Evolutionary conservation across 2,113 vertebrate genomes (phyloP).

Genomic region (Scophthalmus maximus): DNA sequence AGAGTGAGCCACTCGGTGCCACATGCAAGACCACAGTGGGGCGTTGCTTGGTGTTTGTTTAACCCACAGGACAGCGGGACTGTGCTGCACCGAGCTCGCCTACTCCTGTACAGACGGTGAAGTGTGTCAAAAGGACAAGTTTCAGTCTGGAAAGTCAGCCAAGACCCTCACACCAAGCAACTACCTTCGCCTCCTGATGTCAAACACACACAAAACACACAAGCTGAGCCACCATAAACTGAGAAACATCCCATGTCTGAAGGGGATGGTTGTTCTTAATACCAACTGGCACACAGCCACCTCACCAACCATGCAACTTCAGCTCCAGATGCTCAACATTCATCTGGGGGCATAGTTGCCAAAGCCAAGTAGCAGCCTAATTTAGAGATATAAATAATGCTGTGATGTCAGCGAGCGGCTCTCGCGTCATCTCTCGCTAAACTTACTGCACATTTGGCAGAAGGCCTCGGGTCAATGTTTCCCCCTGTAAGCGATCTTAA

Average conservation of each 20-base stretch:
- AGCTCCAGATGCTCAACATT: conserved; percentile 36
- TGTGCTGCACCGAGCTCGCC: conserved; percentile 28
- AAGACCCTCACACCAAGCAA: conserved; percentile 19
- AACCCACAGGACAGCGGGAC: conserved; percentile 67
- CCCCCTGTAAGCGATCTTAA: not conserved
- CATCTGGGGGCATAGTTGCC: not conserved
- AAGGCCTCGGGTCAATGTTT: conserved; percentile 11
- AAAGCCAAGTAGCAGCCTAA: conserved; percentile 34
- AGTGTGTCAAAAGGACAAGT: conserved; percentile 69
- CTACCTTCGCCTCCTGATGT: conserved; percentile 1
- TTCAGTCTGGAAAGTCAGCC: conserved; percentile 32
- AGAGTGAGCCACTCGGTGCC: conserved; percentile 31
- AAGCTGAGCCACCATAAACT: conserved; percentile 42
- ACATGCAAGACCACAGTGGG: conserved; percentile 57
- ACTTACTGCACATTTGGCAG: conserved; percentile 22
- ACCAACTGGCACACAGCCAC: conserved; percentile 28
- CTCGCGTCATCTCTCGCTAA: conserved; percentile 33
- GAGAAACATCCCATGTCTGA: conserved; percentile 44
- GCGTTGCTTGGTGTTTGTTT: conserved; percentile 57
- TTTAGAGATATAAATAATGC: conserved; percentile 51
- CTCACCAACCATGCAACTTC: conserved; percentile 8
- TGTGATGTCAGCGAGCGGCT: conserved; percentile 32
- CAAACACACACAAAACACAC: conserved; percentile 5
- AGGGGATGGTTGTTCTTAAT: conserved; percentile 46
- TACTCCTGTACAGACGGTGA: conserved; percentile 51